A percentile compares a stretch with the other conserved stretches of the same genome.
phyloP scores from a whole-genome alignment of 1,140 invertebrate genomes.

The Drosophila chauvacae region DNA sequence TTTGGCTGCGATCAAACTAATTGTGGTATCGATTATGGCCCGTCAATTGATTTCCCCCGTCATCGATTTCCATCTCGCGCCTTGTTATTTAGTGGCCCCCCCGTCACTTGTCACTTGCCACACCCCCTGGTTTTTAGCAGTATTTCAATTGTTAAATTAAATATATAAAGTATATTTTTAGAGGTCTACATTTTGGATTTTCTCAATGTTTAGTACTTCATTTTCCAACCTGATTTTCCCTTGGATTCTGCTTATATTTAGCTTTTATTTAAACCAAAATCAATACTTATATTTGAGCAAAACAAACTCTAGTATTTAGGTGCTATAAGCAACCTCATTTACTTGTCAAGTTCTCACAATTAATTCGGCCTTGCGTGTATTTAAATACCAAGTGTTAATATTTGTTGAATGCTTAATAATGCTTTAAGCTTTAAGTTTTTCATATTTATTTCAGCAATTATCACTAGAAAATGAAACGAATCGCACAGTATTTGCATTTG shows the following conservation, averaged over 20 bases:
- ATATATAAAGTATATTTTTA: neutral
- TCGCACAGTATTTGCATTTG: neutral
- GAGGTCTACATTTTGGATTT: neutral
- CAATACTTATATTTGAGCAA: too few species aligned
- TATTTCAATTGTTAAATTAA: neutral
- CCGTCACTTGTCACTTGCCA: slow-evolving; percentile 22
- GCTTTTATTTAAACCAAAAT: neutral
- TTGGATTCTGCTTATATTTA: neutral
- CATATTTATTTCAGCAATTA: slow-evolving; percentile 1
- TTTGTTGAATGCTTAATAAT: slow-evolving; percentile 1
- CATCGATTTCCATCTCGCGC: slow-evolving; percentile 6
- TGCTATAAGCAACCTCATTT: neutral
- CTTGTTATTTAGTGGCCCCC: slow-evolving; percentile 24
- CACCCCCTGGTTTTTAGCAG: neutral
- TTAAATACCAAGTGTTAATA: slow-evolving; percentile 9
- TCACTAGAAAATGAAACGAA: neutral
- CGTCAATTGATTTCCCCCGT: slow-evolving; percentile 36
- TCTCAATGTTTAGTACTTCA: too few species aligned
- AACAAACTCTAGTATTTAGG: neutral
- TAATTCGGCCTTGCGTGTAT: slow-evolving; percentile 1
- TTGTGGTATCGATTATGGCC: slow-evolving; percentile 74
- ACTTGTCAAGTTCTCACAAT: slow-evolving; percentile 10
- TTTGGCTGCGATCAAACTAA: slow-evolving; percentile 49
- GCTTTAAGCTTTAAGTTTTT: neutral
- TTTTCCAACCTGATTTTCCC: neutral